phyloP scores from a whole-genome alignment of 2,888 invertebrate species.

The Caenorhabditis sp. region DNA sequence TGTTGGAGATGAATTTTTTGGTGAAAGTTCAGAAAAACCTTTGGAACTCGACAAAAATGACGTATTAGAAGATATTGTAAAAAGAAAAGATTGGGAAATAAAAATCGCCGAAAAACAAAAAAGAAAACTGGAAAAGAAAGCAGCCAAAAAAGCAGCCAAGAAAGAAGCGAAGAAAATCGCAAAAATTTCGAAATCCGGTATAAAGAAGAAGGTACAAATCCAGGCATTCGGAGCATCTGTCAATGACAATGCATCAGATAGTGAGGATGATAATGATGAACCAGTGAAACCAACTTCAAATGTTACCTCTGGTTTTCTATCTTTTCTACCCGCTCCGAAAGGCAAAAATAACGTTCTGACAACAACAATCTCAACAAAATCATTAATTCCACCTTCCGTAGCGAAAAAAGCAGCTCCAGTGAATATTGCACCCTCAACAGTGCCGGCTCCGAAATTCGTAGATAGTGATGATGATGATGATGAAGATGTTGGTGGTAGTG shows the following conservation, averaged over 20 bases:
- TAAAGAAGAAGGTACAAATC: slow-evolving; percentile 32
- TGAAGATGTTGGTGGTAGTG: slow-evolving; percentile 24
- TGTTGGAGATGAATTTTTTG: neutral
- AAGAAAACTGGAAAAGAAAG: slow-evolving; percentile 43
- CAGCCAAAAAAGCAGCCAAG: slow-evolving; percentile 39
- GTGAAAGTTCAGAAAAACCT: neutral
- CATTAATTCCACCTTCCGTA: neutral
- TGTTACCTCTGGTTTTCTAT: slow-evolving; percentile 10
- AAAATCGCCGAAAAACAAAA: slow-evolving; percentile 46
- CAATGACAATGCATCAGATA: slow-evolving; percentile 19
- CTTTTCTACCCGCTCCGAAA: slow-evolving; percentile 29
- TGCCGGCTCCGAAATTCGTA: slow-evolving; percentile 4
- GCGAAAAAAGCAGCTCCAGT: slow-evolving; percentile 5
- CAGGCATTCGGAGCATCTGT: slow-evolving; percentile 39
- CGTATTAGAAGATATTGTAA: slow-evolving; percentile 55
- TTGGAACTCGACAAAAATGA: slow-evolving; percentile 26
- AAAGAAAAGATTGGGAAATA: slow-evolving; percentile 57
- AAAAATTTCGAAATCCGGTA: slow-evolving; percentile 15
- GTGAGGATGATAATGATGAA: slow-evolving; percentile 27
- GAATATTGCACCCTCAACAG: neutral
- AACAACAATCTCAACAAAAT: neutral
- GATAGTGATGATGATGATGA: slow-evolving; percentile 40
- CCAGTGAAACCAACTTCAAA: slow-evolving; percentile 7
- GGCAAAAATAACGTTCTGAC: slow-evolving; percentile 25
- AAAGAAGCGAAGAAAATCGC: slow-evolving; percentile 11